Conservation (phyloP, 2,888 invertebrate genomes). For the Oegoconia quadripuncta region DNA sequence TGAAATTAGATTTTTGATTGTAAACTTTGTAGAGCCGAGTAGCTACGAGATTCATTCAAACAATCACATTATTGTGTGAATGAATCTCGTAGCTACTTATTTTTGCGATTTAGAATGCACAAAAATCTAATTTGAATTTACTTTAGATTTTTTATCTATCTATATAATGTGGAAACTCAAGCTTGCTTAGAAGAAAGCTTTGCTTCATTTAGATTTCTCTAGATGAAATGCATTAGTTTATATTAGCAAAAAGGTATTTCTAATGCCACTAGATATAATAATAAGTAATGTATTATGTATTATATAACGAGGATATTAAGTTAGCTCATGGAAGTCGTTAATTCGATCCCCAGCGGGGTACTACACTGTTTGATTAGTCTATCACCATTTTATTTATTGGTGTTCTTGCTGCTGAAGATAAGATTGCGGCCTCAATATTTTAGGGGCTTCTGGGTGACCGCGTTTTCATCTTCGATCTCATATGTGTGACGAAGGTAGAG, state of each 20-base stretch:
- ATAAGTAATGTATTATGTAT: too few species aligned
- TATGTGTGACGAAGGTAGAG: too few species aligned
- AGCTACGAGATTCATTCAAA: neutral
- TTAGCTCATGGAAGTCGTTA: too few species aligned
- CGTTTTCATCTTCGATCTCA: too few species aligned
- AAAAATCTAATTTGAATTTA: constrained; percentile 16
- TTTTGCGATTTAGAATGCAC: neutral
- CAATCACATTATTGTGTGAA: neutral
- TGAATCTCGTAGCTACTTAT: neutral
- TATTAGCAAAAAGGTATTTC: constrained; percentile 18
- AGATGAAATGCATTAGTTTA: constrained; percentile 11
- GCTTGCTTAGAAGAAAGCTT: constrained; percentile 38
- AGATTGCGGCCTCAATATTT: too few species aligned
- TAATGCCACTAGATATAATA: too few species aligned
- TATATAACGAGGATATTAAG: too few species aligned
- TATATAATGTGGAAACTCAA: neutral
- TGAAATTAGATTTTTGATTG: constrained; percentile 26
- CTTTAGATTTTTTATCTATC: constrained; percentile 2
- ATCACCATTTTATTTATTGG: too few species aligned
- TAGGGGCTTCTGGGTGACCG: too few species aligned
- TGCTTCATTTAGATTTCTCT: constrained; percentile 32
- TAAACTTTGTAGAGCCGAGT: neutral
- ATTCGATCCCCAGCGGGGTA: too few species aligned
- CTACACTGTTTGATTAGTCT: too few species aligned
- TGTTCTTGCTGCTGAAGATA: too few species aligned